Base-by-base conservation (phyloP, 2,888 invertebrate genomes). In the Pomacea canaliculata region DNA sequence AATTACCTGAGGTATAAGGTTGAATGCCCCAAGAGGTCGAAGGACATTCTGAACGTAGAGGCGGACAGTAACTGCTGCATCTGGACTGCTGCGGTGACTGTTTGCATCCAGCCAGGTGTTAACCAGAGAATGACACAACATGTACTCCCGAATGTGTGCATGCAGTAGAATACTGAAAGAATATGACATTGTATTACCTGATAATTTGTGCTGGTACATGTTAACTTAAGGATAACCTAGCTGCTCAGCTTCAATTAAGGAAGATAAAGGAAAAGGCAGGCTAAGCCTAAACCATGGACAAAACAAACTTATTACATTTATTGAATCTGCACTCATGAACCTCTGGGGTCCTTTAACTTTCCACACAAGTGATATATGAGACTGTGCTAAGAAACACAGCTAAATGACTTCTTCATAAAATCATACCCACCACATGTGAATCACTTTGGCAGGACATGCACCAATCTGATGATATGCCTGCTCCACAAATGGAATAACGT, bases 61-160 rank as follows among this genome's bases (percentile, higher is more conserved):
- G 13, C 48, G 10, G 13, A 74, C 69, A n/a, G 69, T 62, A 67
- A 60, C 49, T 7, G 59, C 69, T 23, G 68, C 60, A 18, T 69
- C 74, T 8, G 74, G 74, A 59, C 10, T n/a, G 63, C 68, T 60
- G 68, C 62, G 49, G 49, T 74, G 68, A 60, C 69, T 49, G 18
- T 69, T 59, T 23, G 23, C 56, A 18, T 74, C 69, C 49, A 80
- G 71, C 80, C 80, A 80, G 46, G 51, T 70, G 56, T 78, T 71
- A n/a, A 80, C 71, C 27, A 78, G 60, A 19, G 70, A 74, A 63
- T 80, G 80, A 56, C 78, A 80, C 60, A 78, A 73, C 66, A 78
- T 46, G 62, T 80, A 80, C 72, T 80, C 80, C 27, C 76, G 71
- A 65, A 80, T 78, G 65, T 80, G 80, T 19, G 80, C 78, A 75